Evolutionary conservation across 2,113 vertebrate species (phyloP), one percentile per base, ranked within the genome.

Genomic region (Colaptes auratus): DNA sequence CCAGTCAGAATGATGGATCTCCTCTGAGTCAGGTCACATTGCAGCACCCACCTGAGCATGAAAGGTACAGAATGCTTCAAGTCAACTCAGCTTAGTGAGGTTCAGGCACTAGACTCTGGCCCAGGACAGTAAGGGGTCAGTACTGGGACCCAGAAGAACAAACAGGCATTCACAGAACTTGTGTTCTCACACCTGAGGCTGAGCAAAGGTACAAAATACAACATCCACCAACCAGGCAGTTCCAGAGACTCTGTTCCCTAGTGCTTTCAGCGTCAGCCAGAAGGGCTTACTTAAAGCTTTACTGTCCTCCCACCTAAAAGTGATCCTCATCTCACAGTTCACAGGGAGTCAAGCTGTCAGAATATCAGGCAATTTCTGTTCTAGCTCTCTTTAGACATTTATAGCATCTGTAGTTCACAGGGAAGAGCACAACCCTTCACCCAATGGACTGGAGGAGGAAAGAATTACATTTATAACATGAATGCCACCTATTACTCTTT

Each of bases 171-270:
- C 39, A 36, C 53, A 79, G 30, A 44, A 8, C 12, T 52, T 9
- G 15, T 71, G 35, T 12, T n/a, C 0, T 24, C 58, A 12, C 56
- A n/a, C 39, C 28, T 77, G 64, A 73, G 18, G 31, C 50, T 83
- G 55, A 73, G 27, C 21, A 72, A 36, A 39, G 28, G 10, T 44
- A 59, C 52, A 30, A 24, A 86, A 74, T 33, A 33, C 60, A 60
- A 12, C 33, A 31, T 39, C 50, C 1, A 0, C 7, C 7, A 75
- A 30, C n/a, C 7, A 10, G 4, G 7, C 28, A 19, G 53, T 5
- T 39, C 60, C 69, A 72, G 42, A 35, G 61, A n/a, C n/a, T 42
- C 42, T 46, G 15, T 67, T 76, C 56, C 59, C 10, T 21, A 33
- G 48, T 14, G 19, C 52, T 52, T 48, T 58, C 27, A 55, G 48